Percentiles rank a stretch among this genome's conserved stretches.
phyloP scores from a whole-genome alignment of 2,888 invertebrate species.

The Ectobius pallidus region DNA sequence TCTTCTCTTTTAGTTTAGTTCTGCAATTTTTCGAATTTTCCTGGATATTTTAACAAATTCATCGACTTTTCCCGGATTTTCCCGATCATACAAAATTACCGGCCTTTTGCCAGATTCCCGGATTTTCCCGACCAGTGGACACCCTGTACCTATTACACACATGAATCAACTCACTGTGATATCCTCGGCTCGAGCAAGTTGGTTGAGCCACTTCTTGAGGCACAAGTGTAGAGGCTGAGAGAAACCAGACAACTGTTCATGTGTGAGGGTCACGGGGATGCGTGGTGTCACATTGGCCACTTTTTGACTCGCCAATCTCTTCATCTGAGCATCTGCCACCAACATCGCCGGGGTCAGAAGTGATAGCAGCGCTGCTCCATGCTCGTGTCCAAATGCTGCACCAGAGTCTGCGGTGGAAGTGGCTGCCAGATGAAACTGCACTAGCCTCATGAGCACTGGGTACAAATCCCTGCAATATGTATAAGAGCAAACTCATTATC shows the following conservation, averaged over 20 bases:
- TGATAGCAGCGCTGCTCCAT: slow-evolving; percentile 61
- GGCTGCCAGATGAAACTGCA: slow-evolving; percentile 65
- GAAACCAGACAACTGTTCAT: slow-evolving; percentile 24
- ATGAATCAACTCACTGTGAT: slow-evolving; percentile 41
- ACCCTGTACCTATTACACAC: too few relatives aligned
- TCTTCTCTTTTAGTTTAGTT: too few relatives aligned
- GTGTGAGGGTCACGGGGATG: not conserved
- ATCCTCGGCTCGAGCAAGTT: slow-evolving; percentile 40
- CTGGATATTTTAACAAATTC: too few relatives aligned
- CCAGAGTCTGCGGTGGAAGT: slow-evolving; percentile 59
- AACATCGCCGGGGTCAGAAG: slow-evolving; percentile 49
- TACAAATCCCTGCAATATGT: slow-evolving; percentile 56
- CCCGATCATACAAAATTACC: too few relatives aligned
- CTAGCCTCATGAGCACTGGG: slow-evolving; percentile 61
- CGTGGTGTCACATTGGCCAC: not conserved
- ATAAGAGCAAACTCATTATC: too few relatives aligned
- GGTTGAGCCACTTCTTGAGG: slow-evolving; percentile 48
- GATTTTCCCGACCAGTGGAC: too few relatives aligned
- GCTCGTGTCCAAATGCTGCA: slow-evolving; percentile 62
- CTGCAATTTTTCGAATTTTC: too few relatives aligned
- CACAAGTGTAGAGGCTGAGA: slow-evolving; percentile 41
- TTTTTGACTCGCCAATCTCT: slow-evolving; percentile 12
- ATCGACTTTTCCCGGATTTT: too few relatives aligned
- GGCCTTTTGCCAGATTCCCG: too few relatives aligned
- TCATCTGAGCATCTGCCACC: slow-evolving; percentile 46